Conservation (phyloP, 2,888 invertebrate genomes). For the Ormyrus thymus region DNA sequence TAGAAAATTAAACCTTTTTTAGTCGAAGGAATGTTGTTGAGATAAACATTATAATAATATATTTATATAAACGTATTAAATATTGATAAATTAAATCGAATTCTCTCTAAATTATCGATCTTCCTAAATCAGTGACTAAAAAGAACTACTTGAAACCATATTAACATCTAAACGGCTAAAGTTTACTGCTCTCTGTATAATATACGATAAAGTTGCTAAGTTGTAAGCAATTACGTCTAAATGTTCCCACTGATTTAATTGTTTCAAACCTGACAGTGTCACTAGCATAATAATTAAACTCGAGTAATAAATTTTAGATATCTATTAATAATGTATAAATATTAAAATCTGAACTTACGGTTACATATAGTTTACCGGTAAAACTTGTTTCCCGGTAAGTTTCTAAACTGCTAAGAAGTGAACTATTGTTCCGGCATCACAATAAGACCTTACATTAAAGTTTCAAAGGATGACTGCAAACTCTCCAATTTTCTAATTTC, state of each 20-base stretch:
- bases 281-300: too few relatives aligned
- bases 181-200: too few relatives aligned
- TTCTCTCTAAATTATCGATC: not conserved
- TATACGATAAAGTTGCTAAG: too few relatives aligned
- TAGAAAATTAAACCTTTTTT: constrained; percentile 43
- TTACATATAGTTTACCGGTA: not conserved
- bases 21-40: constrained; percentile 26
- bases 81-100: not conserved
- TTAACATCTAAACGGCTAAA: too few relatives aligned
- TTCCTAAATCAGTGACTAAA: not conserved
- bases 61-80: constrained; percentile 35
- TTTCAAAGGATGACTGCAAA: not conserved
- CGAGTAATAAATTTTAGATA: too few relatives aligned
- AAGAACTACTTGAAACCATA: too few relatives aligned
- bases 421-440: not conserved
- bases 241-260: not conserved
- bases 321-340: too few relatives aligned
- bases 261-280: too few relatives aligned
- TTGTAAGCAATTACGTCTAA: too few relatives aligned
- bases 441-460: constrained; percentile 3
- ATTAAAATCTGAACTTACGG: too few relatives aligned
- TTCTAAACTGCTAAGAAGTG: constrained; percentile 1
- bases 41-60: constrained; percentile 4
- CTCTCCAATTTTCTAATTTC: constrained; percentile 45
- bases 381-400: not conserved